Evolutionary conservation across 1,140 invertebrate species (phyloP).

Genomic region (Drosophila quadrilineata): DNA sequence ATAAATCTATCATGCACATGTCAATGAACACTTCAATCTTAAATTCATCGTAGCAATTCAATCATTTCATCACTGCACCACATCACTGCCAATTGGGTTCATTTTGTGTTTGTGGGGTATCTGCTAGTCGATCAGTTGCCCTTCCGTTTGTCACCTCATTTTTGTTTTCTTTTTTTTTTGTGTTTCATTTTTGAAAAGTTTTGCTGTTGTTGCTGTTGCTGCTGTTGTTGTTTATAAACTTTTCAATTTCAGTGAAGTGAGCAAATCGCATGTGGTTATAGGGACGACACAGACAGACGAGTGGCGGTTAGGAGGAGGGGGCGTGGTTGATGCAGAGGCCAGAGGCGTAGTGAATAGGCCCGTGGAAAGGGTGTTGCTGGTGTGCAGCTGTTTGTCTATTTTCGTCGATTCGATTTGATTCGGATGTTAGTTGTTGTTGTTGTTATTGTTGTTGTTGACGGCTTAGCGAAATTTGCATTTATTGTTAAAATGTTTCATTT

Average conservation of each 20-base stretch:
- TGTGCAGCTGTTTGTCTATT: constrained; percentile 51
- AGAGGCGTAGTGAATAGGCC: not conserved
- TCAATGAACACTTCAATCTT: no score
- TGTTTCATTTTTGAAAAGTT: constrained; percentile 33
- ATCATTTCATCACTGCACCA: no score
- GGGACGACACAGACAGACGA: no score
- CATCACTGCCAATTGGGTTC: not conserved
- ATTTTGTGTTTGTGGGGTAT: not conserved
- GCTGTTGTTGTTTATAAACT: constrained; percentile 69
- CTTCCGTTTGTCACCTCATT: constrained; percentile 10
- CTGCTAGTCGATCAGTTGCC: not conserved
- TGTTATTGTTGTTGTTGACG: constrained; percentile 53
- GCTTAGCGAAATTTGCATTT: constrained; percentile 78
- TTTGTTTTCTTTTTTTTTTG: constrained; percentile 41
- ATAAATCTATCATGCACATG: no score
- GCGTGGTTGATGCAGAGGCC: not conserved
- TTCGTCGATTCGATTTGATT: constrained; percentile 36
- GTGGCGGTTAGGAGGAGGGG: not conserved
- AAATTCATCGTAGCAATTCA: no score
- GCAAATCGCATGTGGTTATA: no score
- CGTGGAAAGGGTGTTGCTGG: not conserved
- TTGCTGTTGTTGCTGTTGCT: constrained; percentile 17
- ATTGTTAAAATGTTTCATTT: constrained; percentile 79
- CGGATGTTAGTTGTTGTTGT: constrained; percentile 27
- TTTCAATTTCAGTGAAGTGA: constrained; percentile 50